Evolutionary conservation across 2,888 invertebrate species (phyloP).

Genomic region (Gryllus longicercus): DNA sequence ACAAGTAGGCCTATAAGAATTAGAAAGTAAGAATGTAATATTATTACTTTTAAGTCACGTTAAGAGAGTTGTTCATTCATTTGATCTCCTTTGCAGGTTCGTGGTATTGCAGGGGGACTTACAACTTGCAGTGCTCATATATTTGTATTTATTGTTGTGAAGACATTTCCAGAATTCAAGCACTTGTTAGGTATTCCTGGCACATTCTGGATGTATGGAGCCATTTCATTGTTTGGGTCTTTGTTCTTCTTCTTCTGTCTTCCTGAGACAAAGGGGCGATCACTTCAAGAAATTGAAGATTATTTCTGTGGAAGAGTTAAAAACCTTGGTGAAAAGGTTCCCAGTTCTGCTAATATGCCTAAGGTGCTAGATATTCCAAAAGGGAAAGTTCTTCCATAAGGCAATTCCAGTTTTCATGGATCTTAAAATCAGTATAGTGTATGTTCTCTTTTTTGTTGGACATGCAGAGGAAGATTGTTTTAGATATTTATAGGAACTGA

Average conservation of each 20-base stretch:
- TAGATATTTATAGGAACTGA: not conserved
- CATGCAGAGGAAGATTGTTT: not conserved
- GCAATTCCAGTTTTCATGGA: not conserved
- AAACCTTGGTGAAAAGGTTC: slow-evolving; percentile 43
- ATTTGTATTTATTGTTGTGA: slow-evolving; percentile 65
- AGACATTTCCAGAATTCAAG: slow-evolving; percentile 60
- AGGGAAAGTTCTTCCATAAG: slow-evolving; percentile 43
- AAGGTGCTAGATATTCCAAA: slow-evolving; percentile 42
- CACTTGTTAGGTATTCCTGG: slow-evolving; percentile 55
- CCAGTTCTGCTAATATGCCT: slow-evolving; percentile 39
- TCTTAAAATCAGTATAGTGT: not conserved
- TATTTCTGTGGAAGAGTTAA: slow-evolving; percentile 63
- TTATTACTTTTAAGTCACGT: too few species aligned
- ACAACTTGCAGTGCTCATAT: slow-evolving; percentile 64
- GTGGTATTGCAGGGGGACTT: slow-evolving; percentile 63
- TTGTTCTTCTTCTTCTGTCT: slow-evolving; percentile 62
- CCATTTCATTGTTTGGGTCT: slow-evolving; percentile 47
- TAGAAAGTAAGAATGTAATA: too few species aligned
- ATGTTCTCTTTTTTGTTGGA: too few species aligned
- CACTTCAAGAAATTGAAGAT: slow-evolving; percentile 67
- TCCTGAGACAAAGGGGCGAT: slow-evolving; percentile 66
- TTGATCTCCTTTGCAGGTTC: slow-evolving; percentile 45
- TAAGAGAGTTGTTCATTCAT: not conserved
- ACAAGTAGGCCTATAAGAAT: too few species aligned
- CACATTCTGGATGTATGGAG: slow-evolving; percentile 60